Evolutionary conservation across 2,888 invertebrate genomes (phyloP).

Genomic region (Cataglyphis cursor): DNA sequence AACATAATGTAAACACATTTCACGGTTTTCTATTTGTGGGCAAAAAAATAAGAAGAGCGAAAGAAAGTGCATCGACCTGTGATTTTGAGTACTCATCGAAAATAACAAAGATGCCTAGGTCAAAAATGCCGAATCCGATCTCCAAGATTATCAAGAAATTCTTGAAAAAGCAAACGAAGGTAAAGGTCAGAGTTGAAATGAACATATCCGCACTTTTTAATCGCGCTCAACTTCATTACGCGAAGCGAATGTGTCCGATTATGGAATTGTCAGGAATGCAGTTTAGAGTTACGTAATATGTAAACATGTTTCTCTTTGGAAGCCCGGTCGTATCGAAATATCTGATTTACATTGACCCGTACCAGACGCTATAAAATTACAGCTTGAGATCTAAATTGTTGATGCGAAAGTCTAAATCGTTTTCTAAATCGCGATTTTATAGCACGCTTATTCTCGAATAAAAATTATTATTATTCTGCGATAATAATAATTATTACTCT

Average conservation of each 20-base stretch:
- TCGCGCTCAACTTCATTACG: background rate
- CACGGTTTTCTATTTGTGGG: background rate
- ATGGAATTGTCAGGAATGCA: slow-evolving; percentile 5
- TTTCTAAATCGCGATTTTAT: background rate
- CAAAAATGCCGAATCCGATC: slow-evolving; percentile 85
- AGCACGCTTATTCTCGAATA: background rate
- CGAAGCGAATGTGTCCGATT: background rate
- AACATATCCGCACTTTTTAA: background rate
- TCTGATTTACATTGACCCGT: background rate
- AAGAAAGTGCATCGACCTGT: background rate
- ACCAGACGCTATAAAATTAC: background rate
- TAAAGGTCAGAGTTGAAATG: slow-evolving; percentile 72
- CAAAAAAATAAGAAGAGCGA: background rate
- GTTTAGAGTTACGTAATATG: slow-evolving; percentile 19
- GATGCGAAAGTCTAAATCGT: background rate
- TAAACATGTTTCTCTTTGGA: background rate
- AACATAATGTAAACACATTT: slow-evolving; percentile 31
- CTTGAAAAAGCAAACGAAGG: slow-evolving; percentile 87
- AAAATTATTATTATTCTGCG: background rate
- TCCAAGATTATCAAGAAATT: slow-evolving; percentile 85
- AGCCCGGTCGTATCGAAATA: background rate
- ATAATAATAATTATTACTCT: background rate
- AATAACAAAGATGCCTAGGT: slow-evolving; percentile 83
- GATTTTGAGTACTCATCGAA: slow-evolving; percentile 24
- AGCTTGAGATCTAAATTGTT: background rate